Percentiles rank a stretch among this genome's conserved stretches.
phyloP scores from a whole-genome alignment of 2,113 vertebrate species.

The Antigone vipio region DNA sequence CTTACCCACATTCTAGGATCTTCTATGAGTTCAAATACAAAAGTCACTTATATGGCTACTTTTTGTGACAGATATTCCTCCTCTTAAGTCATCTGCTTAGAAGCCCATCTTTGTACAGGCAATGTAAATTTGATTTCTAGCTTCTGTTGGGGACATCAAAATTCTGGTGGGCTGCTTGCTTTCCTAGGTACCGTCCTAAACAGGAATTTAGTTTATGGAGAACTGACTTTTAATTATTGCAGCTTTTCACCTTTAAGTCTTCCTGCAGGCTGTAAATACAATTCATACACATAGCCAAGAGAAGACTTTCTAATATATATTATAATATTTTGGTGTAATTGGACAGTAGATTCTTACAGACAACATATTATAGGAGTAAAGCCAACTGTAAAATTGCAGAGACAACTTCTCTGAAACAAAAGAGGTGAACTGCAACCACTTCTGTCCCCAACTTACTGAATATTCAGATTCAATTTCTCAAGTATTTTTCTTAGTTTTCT shows the following conservation, averaged over 20 bases:
- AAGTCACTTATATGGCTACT: background rate
- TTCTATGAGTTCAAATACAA: background rate
- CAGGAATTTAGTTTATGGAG: background rate
- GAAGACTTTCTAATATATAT: background rate
- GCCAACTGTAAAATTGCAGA: background rate
- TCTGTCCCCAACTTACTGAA: background rate
- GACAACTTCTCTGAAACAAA: background rate
- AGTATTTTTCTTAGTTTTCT: background rate
- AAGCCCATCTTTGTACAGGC: background rate
- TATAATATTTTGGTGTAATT: background rate
- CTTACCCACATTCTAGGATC: background rate
- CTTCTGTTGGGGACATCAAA: background rate
- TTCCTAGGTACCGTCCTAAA: background rate
- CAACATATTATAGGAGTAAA: background rate
- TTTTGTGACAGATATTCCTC: background rate
- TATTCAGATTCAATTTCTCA: background rate
- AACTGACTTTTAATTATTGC: background rate
- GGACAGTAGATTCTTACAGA: background rate
- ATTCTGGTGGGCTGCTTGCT: background rate
- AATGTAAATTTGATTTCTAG: background rate
- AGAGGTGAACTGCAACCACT: background rate
- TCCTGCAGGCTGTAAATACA: background rate
- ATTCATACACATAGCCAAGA: background rate
- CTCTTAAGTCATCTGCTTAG: background rate
- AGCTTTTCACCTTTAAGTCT: background rate